Evolutionary conservation across 2,888 invertebrate genomes (phyloP).

Genomic region (Drosophila phalerata): DNA sequence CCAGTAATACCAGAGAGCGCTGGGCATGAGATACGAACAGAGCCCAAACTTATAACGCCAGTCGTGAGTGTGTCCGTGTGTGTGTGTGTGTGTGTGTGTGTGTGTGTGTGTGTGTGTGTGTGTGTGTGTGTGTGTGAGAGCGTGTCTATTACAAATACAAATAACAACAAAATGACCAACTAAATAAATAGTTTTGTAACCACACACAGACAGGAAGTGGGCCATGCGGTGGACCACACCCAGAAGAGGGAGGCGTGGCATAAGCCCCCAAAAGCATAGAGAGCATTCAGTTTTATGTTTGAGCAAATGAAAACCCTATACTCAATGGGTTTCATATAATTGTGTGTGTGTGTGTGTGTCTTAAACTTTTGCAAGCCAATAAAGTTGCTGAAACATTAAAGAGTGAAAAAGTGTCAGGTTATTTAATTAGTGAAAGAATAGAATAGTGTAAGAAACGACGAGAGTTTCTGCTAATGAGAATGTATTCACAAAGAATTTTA

Average conservation of each 20-base stretch:
- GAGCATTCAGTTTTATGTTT: conserved; percentile 41
- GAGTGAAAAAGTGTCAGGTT: conserved; percentile 9
- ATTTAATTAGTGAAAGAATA: conserved; percentile 36
- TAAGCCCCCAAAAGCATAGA: conserved; percentile 8
- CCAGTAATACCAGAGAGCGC: conserved; percentile 30
- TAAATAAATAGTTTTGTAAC: conserved; percentile 80
- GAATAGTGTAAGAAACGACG: conserved; percentile 8
- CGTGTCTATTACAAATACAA: conserved; percentile 80
- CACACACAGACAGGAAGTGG: conserved; percentile 64
- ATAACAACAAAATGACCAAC: conserved; percentile 79
- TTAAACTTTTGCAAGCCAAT: conserved; percentile 42
- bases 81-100: conserved; percentile 16
- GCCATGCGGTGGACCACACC: conserved; percentile 20
- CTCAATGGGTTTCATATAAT: conserved; percentile 42
- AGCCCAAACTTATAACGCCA: conserved; percentile 47
- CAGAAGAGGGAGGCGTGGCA: conserved; percentile 1
- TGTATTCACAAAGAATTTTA: not conserved
- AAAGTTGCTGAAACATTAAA: conserved; percentile 46
- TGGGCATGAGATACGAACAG: conserved; percentile 54
- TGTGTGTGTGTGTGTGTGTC: conserved; percentile 10
- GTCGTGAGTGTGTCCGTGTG: not conserved
- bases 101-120: conserved; percentile 5
- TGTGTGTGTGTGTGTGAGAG: conserved; percentile 39
- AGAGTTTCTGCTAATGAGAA: not conserved
- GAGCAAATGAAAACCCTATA: conserved; percentile 56